A percentile compares a stretch with the other conserved stretches of the same genome.
phyloP scores from a whole-genome alignment of 2,797 vertebrate genomes.

The Pseudochromis fuscus region DNA sequence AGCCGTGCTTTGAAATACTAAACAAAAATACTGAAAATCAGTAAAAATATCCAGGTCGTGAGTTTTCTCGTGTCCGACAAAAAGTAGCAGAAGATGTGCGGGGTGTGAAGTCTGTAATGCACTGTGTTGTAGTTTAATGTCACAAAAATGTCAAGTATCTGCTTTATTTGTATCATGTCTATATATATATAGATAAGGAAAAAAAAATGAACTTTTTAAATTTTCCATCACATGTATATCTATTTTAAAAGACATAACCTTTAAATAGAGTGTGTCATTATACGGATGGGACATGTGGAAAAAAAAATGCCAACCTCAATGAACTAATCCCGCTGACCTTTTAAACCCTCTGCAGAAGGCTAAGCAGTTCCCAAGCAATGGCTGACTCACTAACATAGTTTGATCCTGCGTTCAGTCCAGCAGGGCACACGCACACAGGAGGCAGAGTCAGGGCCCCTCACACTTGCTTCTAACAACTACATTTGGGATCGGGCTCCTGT shows the following conservation, averaged over 20 bases:
- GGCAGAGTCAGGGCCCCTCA: conserved; percentile 53
- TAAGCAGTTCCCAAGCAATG: conserved; percentile 45
- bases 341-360: conserved; percentile 48
- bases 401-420: conserved; percentile 41
- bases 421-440: conserved; percentile 39
- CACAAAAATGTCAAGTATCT: neutral
- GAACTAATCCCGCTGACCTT: conserved; percentile 62
- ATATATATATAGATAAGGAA: no score
- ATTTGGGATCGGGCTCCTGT: conserved; percentile 54
- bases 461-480: conserved; percentile 46
- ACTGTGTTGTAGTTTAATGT: neutral
- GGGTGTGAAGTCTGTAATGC: no score
- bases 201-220: no score
- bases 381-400: conserved; percentile 47
- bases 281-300: conserved; percentile 18
- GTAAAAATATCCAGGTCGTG: conserved; percentile 4
- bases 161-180: no score
- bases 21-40: conserved; percentile 42
- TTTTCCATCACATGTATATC: neutral
- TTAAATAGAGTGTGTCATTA: conserved; percentile 37
- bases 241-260: conserved; percentile 2
- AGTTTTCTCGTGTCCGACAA: neutral
- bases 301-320: conserved; percentile 26
- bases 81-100: neutral
- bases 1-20: conserved; percentile 58